Evolutionary conservation across 2,797 vertebrate genomes (phyloP), one percentile per base, ranked within the genome.

Genomic region (Varecia variegata): DNA sequence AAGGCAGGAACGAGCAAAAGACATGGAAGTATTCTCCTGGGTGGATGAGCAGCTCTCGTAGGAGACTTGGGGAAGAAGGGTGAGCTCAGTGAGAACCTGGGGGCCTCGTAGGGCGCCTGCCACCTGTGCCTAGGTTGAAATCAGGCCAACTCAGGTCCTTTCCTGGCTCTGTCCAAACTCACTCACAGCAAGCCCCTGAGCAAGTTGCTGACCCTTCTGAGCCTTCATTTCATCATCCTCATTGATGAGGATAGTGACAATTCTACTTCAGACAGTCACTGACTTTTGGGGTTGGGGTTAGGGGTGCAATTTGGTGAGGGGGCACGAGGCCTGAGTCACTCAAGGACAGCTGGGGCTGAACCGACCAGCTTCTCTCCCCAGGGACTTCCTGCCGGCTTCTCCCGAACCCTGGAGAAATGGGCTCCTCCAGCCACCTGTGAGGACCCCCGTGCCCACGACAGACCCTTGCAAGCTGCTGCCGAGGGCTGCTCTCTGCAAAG

Each of bases 1-100:
- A 11, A 56, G 8, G 17, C 21, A 2, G 0, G 2, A 0, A 3
- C 0, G 27, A 43, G 65, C 52, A 62, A 87, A 62, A 62, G 32
- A 38, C 5, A 0, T 7, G 23, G 32, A 35, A 15, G 43, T 30
- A 47, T 83, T 60, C 67, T 70, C 67, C 20, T 80, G 58, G 74
- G 32, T 5, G 15, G 35, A 45, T 11, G 11, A 85, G 62, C 17
- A 60, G 32, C 32, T 87, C n/a, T 27, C 23, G 30, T 7, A 27
- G 54, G 60, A 81, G 43, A 58, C 43, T 2, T 35, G 52, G 70
- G 90, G 56, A 23, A 58, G 58, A 80, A 52, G 43, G 38, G 20
- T 35, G 70, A 68, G 13, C 52, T 79, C 15, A 4, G 17, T 9
- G 2, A 17, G 23, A 7, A 8, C 3, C 0, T 5, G 2, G 32